Evolutionary conservation across 1,140 invertebrate genomes (phyloP).

Genomic region (Apis dorsata): DNA sequence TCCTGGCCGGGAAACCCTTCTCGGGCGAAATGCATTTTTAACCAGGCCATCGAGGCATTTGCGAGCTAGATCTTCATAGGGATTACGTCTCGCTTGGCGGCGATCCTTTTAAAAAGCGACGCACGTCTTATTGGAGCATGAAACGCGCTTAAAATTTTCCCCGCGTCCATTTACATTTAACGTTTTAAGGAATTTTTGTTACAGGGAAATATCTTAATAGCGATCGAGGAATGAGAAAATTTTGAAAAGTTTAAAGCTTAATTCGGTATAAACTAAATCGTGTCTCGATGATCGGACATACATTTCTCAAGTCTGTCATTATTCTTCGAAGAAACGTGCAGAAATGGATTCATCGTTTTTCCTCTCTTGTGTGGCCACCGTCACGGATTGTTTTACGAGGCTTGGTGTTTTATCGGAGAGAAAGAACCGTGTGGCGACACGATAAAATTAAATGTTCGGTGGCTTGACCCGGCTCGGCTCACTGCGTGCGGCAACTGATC

Average conservation of each 20-base stretch:
- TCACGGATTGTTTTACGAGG: conserved; percentile 12
- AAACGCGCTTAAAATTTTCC: conserved; percentile 3
- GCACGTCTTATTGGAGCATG: background rate
- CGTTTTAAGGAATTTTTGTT: background rate
- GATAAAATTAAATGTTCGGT: conserved; percentile 44
- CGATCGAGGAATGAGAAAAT: background rate
- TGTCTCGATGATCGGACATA: no score
- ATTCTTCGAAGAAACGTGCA: background rate
- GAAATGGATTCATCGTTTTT: conserved; percentile 7
- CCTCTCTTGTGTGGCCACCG: background rate
- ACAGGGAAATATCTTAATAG: no score
- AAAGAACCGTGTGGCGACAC: conserved; percentile 4
- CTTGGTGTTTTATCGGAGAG: background rate
- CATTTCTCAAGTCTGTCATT: conserved; percentile 1
- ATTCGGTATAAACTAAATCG: no score
- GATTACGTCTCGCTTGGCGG: conserved; percentile 27
- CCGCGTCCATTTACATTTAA: background rate
- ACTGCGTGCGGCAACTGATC: background rate
- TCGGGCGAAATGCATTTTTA: conserved; percentile 45
- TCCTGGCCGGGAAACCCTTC: conserved; percentile 45
- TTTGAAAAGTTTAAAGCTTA: background rate
- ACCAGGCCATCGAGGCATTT: conserved; percentile 50
- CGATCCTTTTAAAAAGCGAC: conserved; percentile 46
- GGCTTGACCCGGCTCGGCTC: conserved; percentile 16
- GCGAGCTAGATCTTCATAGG: conserved; percentile 30